Evolutionary conservation across 2,888 invertebrate genomes (phyloP), one percentile per base, ranked within the genome.

Genomic region (Invenusta paracnida): DNA sequence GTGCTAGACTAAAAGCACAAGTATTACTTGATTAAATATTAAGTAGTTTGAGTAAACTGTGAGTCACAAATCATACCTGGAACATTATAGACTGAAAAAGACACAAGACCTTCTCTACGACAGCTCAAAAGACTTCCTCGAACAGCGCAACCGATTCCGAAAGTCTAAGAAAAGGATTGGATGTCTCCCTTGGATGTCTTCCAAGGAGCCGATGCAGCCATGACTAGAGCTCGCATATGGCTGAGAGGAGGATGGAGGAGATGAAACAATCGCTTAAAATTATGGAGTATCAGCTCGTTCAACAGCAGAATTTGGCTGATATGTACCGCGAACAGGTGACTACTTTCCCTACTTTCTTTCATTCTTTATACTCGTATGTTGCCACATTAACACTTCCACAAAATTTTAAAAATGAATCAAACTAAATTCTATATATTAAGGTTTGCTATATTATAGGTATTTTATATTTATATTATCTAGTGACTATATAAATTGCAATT

Each of bases 21-120:
- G n/a, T n/a, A n/a, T n/a, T n/a, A n/a, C n/a, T n/a, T n/a, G n/a
- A n/a, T n/a, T n/a, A n/a, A n/a, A n/a, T n/a, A n/a, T n/a, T n/a
- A n/a, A n/a, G n/a, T n/a, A n/a, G n/a, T n/a, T n/a, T n/a, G n/a
- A n/a, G n/a, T n/a, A n/a, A n/a, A n/a, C n/a, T n/a, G n/a, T n/a
- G n/a, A n/a, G n/a, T n/a, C n/a, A n/a, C n/a, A n/a, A n/a, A n/a
- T n/a, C n/a, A n/a, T n/a, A n/a, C n/a, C n/a, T n/a, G n/a, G n/a
- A n/a, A n/a, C n/a, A n/a, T n/a, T n/a, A n/a, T n/a, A 91, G 91
- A 87, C 88, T 92, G 84, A 90, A 91, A 87, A 90, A 91, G 88
- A 90, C 91, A 0, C 91, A 92, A 87, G 91, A 92, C 85, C 88
- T 91, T n/a, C 88, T 92, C 86, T 91, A 92, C 88, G 91, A 91